These are phyloP conservation scores for Charanyca ferruginea DNA, from an alignment of 2,888 invertebrate species.

Conservation along the genomic window DNA sequence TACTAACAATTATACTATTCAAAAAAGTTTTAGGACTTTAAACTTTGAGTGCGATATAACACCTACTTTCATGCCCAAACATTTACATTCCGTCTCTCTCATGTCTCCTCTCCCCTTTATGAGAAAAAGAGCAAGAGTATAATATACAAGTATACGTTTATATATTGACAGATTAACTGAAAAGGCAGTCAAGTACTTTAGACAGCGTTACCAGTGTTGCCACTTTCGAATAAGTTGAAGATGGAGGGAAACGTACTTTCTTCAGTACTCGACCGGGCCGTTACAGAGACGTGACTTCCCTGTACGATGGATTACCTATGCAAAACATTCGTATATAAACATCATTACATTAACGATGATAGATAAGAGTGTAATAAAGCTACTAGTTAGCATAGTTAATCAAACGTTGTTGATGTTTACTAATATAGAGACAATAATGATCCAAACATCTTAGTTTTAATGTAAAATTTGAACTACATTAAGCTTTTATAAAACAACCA, in stretches of 20 bases:
- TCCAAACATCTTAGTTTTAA: not conserved
- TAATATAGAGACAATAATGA: not conserved
- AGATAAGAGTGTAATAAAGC: not conserved
- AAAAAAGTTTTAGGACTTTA: not conserved
- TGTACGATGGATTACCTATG: conserved; percentile 41
- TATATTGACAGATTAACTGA: conserved; percentile 46
- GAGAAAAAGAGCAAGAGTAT: conserved; percentile 17
- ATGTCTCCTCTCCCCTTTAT: not conserved
- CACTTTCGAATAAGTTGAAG: conserved; percentile 56
- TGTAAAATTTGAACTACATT: not conserved
- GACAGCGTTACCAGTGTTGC: conserved; percentile 31
- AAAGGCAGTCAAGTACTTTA: conserved; percentile 45
- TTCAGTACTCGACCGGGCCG: conserved; percentile 31
- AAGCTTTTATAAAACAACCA: not conserved
- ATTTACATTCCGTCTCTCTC: not conserved
- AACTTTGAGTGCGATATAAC: conserved; percentile 9
- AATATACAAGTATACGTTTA: conserved; percentile 29
- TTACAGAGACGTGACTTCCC: conserved; percentile 39
- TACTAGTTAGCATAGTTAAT: not conserved
- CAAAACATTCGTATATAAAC: conserved; percentile 33
- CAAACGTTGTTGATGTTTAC: not conserved
- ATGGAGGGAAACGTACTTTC: conserved; percentile 54
- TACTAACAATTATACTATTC: too few relatives aligned
- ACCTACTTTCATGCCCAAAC: conserved; percentile 10
- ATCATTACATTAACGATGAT: conserved; percentile 14